Conservation (phyloP, 2,797 vertebrate genomes). For the Yasuhikotakia modesta region DNA sequence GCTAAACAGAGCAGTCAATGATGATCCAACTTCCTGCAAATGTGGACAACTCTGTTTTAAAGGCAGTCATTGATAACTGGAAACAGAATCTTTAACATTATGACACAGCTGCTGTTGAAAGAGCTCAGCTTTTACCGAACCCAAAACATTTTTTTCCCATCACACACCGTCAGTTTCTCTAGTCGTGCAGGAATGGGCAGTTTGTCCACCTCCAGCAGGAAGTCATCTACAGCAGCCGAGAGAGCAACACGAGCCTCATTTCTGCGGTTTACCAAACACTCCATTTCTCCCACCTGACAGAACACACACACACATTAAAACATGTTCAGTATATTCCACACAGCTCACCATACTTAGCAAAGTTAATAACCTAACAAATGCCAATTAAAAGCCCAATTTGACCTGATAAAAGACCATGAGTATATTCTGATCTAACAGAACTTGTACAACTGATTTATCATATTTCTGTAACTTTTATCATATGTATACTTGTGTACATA, state of each 20-base stretch:
- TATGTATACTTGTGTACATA: too few species aligned
- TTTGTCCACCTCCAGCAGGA: conserved; percentile 73
- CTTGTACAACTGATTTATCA: too few species aligned
- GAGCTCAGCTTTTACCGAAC: neutral
- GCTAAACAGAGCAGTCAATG: conserved; percentile 59
- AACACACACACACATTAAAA: conserved; percentile 17
- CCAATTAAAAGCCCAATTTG: too few species aligned
- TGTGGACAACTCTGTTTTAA: neutral
- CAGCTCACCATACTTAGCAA: neutral
- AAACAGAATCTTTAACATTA: neutral
- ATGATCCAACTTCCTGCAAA: conserved; percentile 43
- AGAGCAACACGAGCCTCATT: conserved; percentile 71
- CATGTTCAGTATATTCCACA: neutral
- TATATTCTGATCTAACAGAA: too few species aligned
- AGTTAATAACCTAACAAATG: too few species aligned
- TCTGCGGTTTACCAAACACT: conserved; percentile 67
- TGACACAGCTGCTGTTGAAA: neutral
- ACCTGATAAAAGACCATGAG: too few species aligned
- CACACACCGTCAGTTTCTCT: conserved; percentile 67
- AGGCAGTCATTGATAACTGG: neutral
- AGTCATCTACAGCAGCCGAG: conserved; percentile 62
- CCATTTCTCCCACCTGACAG: conserved; percentile 64
- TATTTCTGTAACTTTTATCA: too few species aligned
- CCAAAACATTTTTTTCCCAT: conserved; percentile 2
- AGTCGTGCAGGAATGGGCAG: conserved; percentile 68